Evolutionary conservation across 2,113 vertebrate species (phyloP), one percentile per base, ranked within the genome.

Genomic region (Dipodomys stephensi): DNA sequence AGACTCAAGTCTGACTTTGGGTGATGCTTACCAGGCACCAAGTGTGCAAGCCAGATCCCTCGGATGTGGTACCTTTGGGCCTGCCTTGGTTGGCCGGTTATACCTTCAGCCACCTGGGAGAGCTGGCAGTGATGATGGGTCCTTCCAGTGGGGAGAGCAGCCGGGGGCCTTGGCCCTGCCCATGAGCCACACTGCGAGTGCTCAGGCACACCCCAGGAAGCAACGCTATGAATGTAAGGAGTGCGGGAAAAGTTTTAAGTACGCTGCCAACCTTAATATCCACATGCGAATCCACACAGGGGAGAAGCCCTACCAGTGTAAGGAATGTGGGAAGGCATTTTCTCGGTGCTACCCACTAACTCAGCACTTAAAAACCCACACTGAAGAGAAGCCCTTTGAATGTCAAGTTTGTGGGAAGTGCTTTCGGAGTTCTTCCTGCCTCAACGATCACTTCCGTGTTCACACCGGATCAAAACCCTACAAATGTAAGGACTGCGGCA

Each of bases 401-500:
- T 88, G 73, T 49, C 67, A 49, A 22, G 73, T 78, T 6, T 88
- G 86, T 53, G 86, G 86, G n/a, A 88, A 88, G 77, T 88, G 86
- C 62, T 88, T 88, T 35, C 46, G 86, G 53, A 88, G 67, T 67
- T 77, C 90, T 27, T 91, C 90, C 30, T 91, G 90, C 72, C 90
- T 84, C 39, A 84, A 91, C 30, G 82, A 91, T 44, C 90, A 91
- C 32, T 44, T 91, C 44, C 73, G 72, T 16, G 82, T 91, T 60
- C 90, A 91, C 81, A 91, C 90, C 60, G 90, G 90, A 77, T 5
- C 77, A 28, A 91, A 84, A n/a, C 90, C 90, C 27, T 91, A 84
- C 65, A 91, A 91, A n/a, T 84, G 90, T 44, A 91, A 91, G 62
- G 90, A 84, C 62, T 91, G 90, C 68, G 90, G 90, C n/a, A 91